Percentiles rank a stretch among this genome's conserved stretches.
These are phyloP conservation scores for Caenorhabditis brenneri DNA, from an alignment of 1,140 invertebrate species.

Conservation along the genomic window DNA sequence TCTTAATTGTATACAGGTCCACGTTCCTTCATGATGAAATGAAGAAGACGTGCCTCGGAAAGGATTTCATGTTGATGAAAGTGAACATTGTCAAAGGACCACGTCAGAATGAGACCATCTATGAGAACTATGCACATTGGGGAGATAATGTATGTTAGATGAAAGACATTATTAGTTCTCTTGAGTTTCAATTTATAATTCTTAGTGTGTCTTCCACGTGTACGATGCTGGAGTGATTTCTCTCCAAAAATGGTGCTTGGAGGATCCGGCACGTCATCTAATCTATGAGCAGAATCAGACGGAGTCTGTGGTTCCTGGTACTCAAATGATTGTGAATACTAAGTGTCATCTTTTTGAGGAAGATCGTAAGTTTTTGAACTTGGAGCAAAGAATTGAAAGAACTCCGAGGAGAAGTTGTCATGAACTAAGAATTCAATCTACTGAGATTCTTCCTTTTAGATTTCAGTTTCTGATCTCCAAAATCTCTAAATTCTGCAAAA, in stretches of 20 bases:
- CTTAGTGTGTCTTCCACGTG: background rate
- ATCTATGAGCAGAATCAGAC: slow-evolving; percentile 9
- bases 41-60: slow-evolving; percentile 3
- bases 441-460: no score
- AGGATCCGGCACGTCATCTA: slow-evolving; percentile 5
- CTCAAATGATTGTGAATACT: background rate
- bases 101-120: background rate
- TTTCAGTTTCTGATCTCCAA: no score
- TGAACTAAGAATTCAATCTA: no score
- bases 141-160: background rate
- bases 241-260: slow-evolving; percentile 4
- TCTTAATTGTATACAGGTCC: background rate
- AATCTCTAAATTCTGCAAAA: no score
- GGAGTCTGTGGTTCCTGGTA: background rate
- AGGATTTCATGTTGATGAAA: slow-evolving; percentile 23
- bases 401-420: no score
- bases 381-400: no score
- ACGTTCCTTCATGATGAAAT: background rate
- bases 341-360: slow-evolving; percentile 1
- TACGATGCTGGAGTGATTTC: background rate
- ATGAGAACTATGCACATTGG: slow-evolving; percentile 11
- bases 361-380: background rate
- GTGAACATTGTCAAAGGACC: background rate
- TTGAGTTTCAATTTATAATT: no score
- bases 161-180: background rate